A percentile compares a stretch with the other conserved stretches of the same genome.
These are phyloP conservation scores for Erynnis tages DNA, from an alignment of 2,888 invertebrate genomes.

Conservation along the genomic window DNA sequence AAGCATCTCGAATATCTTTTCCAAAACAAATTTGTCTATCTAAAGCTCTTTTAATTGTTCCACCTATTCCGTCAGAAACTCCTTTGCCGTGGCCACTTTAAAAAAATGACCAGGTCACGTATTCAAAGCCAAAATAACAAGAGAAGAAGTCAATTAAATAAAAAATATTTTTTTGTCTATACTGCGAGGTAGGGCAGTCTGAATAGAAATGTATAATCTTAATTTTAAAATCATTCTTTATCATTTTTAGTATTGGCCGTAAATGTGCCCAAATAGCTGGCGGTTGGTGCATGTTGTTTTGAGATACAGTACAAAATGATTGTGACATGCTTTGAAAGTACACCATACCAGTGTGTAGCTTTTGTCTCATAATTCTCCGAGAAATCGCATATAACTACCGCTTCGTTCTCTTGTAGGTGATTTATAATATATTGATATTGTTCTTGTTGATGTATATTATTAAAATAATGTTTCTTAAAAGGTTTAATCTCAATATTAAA, in stretches of 20 bases:
- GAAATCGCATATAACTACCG: slow-evolving; percentile 28
- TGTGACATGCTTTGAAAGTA: slow-evolving; percentile 27
- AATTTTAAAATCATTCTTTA: slow-evolving; percentile 17
- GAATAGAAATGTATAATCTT: slow-evolving; percentile 30
- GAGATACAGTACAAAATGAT: slow-evolving; percentile 28
- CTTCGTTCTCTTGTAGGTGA: slow-evolving; percentile 17
- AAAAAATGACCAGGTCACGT: slow-evolving; percentile 31
- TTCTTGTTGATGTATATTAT: slow-evolving; percentile 16
- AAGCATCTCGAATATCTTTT: slow-evolving; percentile 27
- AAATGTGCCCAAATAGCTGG: slow-evolving; percentile 47
- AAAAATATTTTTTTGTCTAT: slow-evolving; percentile 31
- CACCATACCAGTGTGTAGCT: slow-evolving; percentile 30
- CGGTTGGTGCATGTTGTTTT: slow-evolving; percentile 34
- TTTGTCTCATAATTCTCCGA: slow-evolving; percentile 32
- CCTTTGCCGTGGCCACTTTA: slow-evolving; percentile 47
- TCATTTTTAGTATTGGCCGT: slow-evolving; percentile 22
- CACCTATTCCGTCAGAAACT: slow-evolving; percentile 33
- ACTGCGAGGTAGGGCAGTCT: slow-evolving; percentile 31
- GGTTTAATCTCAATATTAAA: slow-evolving; percentile 21
- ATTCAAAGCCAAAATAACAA: slow-evolving; percentile 16
- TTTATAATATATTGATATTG: slow-evolving; percentile 13
- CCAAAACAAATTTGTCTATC: slow-evolving; percentile 29
- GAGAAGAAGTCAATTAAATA: too few relatives aligned
- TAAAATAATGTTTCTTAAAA: not conserved
- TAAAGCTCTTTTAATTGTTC: slow-evolving; percentile 24